Base-by-base conservation (phyloP, 1,140 invertebrate genomes). In the Calliopsis andreniformis region DNA sequence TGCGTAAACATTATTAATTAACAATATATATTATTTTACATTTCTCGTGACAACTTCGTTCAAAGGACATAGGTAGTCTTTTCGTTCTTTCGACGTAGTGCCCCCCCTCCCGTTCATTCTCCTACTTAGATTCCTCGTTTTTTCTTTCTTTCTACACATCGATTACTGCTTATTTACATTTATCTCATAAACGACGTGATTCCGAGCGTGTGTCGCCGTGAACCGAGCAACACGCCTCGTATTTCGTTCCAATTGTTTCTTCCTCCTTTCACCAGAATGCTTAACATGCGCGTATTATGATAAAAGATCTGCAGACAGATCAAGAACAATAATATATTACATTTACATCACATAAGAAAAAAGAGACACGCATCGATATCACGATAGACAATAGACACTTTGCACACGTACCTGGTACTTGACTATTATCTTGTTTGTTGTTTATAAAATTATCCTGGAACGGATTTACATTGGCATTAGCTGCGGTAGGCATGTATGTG, bases 361-460 rank as follows among this genome's bases (percentile, higher is more conserved):
- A 5, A 14, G 0, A 3, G 30, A 25, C 25, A 28, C 25, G 39
- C 6, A 1, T 18, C 12, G 18, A 14, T 61, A 61, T 53, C 20
- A 51, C 18, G 8, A 56, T 49, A 47, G 16, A 14, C 18, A 14
- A 77, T 28, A 59, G 39, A 3, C 7, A n/a, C n/a, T n/a, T n/a
- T n/a, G 28, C 25, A 55, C 3, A 82, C 73, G 51, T 85, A 91
- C 89, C 89, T 91, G 88, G 87, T 87, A 92, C 85, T 91, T 91
- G 91, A 86, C 89, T 88, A 79, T 86, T 92, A 78, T 92, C 91
- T 82, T 92, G 91, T 51, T 91, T 91, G 62, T 90, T 91, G 76
- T 87, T 91, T 80, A 87, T 88, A 77, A 91, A 91, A 86, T 85
- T 85, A 81, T 92, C 91, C 75, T 91, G 90, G 86, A 91, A 92